Conservation (phyloP, 2,797 vertebrate species). For the Octomys mimax region DNA sequence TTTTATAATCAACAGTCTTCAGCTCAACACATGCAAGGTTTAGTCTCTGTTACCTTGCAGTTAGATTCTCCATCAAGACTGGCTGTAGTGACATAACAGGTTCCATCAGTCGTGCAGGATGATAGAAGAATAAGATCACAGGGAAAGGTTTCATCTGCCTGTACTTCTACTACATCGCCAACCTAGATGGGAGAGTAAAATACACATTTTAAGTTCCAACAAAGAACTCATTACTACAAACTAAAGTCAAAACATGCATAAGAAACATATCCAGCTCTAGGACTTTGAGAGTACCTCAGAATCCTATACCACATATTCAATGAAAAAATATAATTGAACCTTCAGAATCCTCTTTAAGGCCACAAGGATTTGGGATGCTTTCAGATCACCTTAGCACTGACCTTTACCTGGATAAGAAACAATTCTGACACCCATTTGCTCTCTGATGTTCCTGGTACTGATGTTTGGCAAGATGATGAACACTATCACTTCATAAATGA, state of each 20-base stretch:
- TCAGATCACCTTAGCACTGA: constrained; percentile 16
- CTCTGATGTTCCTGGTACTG: constrained; percentile 6
- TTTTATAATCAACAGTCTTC: background rate
- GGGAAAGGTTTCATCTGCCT: constrained; percentile 97
- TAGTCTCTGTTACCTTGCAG: constrained; percentile 93
- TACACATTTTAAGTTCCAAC: constrained; percentile 54
- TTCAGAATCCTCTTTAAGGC: constrained; percentile 27
- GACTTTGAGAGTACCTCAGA: background rate
- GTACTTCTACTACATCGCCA: constrained; percentile 97
- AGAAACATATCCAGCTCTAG: background rate
- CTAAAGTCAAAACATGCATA: constrained; percentile 28
- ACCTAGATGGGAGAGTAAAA: constrained; percentile 89
- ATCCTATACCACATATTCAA: background rate
- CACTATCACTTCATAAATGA: constrained; percentile 45
- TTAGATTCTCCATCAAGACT: constrained; percentile 99
- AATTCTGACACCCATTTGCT: background rate
- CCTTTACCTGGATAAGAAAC: background rate
- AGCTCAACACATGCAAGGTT: background rate
- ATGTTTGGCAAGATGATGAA: constrained; percentile 21
- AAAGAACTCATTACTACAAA: constrained; percentile 21
- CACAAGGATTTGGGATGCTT: background rate
- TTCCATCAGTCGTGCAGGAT: constrained; percentile 93
- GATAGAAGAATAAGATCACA: constrained; percentile 98
- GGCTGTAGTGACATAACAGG: constrained; percentile 97
- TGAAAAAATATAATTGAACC: constrained; percentile 1